Evolutionary conservation across 1,140 invertebrate species (phyloP).

Genomic region (Drosophila albomicans): DNA sequence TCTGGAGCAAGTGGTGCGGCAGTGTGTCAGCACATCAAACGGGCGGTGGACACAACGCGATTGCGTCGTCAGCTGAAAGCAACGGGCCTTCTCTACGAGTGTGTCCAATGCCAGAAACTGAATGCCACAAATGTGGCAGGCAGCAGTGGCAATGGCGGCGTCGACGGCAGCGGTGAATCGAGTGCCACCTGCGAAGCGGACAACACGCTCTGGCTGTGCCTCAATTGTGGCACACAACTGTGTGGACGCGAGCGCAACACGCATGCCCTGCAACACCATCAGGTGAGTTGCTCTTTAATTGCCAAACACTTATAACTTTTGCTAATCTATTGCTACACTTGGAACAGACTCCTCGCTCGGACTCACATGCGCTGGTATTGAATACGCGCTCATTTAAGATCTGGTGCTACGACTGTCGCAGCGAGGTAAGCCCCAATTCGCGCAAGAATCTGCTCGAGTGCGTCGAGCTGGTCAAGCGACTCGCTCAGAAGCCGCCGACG

Average conservation of each 20-base stretch:
- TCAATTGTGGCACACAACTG: constrained; percentile 90
- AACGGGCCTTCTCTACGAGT: constrained; percentile 87
- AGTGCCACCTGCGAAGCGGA: constrained; percentile 87
- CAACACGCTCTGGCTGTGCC: constrained; percentile 88
- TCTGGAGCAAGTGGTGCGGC: constrained; percentile 85
- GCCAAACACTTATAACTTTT: neutral
- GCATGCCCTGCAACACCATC: constrained; percentile 92
- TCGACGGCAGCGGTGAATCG: neutral
- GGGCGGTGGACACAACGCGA: constrained; percentile 88
- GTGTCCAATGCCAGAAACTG: constrained; percentile 86
- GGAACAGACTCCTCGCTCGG: constrained; percentile 89
- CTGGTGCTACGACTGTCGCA: constrained; percentile 91
- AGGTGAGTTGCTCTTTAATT: constrained; percentile 67
- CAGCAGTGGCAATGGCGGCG: neutral
- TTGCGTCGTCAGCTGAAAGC: constrained; percentile 88
- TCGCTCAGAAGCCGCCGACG: constrained; percentile 77
- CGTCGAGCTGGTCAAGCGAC: constrained; percentile 88
- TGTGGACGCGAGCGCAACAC: constrained; percentile 90
- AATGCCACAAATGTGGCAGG: constrained; percentile 1
- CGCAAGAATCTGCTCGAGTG: constrained; percentile 88
- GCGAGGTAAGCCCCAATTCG: constrained; percentile 86
- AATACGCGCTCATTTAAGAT: constrained; percentile 90
- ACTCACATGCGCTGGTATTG: constrained; percentile 90
- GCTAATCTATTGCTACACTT: neutral
- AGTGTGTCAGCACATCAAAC: constrained; percentile 89